Conservation (phyloP, 2,113 vertebrate genomes). For the Anoplopoma fimbria region DNA sequence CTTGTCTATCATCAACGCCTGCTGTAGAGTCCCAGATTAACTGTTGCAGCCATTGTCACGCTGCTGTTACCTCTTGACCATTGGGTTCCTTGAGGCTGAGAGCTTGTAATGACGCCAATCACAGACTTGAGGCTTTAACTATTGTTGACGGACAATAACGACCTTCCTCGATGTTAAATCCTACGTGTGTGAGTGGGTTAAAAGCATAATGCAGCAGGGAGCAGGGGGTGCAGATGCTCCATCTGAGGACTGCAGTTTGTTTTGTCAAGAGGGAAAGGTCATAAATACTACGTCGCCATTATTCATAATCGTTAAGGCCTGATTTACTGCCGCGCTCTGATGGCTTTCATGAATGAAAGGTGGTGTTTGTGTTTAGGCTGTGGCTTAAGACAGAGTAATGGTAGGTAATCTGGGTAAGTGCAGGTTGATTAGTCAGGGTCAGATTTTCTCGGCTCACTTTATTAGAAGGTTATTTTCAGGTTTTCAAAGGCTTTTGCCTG, state of each 20-base stretch:
- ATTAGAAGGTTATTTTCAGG: conserved; percentile 12
- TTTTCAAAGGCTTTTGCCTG: not conserved
- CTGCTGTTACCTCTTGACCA: conserved; percentile 18
- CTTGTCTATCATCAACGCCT: not conserved
- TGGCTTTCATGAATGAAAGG: conserved; percentile 39
- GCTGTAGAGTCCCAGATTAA: not conserved
- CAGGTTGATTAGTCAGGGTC: conserved; percentile 11
- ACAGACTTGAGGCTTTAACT: not conserved
- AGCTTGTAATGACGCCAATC: not conserved
- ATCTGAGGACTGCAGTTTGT: conserved; percentile 1
- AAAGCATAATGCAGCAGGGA: conserved; percentile 8
- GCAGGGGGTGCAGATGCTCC: not conserved
- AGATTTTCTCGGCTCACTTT: not conserved
- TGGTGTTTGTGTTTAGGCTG: conserved; percentile 1
- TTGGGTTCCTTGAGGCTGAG: not conserved
- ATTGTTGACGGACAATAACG: not conserved
- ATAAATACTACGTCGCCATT: conserved; percentile 34
- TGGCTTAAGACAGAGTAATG: conserved; percentile 16
- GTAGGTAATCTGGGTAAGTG: conserved; percentile 22
- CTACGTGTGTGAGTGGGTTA: not conserved
- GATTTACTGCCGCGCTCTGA: conserved; percentile 42
- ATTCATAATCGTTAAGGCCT: conserved; percentile 53
- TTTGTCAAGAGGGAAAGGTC: conserved; percentile 56
- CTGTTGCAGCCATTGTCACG: not conserved
- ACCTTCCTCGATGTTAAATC: not conserved